Evolutionary conservation across 2,888 invertebrate genomes (phyloP).

Genomic region (Ellobium chinense): DNA sequence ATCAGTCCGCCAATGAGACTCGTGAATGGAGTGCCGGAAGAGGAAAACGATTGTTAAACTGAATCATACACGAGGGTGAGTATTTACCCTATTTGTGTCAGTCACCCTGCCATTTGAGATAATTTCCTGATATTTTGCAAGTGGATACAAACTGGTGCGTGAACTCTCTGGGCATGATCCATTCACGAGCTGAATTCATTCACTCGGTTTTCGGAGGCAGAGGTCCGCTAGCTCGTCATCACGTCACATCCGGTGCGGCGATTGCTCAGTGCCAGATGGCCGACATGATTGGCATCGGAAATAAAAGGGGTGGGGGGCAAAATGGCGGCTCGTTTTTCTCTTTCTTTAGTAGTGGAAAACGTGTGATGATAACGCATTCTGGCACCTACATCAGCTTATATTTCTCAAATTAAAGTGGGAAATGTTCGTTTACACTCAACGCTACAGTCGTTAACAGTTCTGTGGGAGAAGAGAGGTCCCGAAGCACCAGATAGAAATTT

Average conservation of each 20-base stretch:
- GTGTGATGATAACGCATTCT: too few species aligned
- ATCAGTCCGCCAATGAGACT: too few species aligned
- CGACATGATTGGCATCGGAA: not conserved
- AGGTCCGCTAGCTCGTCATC: not conserved
- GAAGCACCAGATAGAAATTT: too few species aligned
- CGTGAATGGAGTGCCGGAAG: conserved; percentile 5
- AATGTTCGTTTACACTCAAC: too few species aligned
- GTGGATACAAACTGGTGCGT: not conserved
- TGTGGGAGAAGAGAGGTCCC: too few species aligned
- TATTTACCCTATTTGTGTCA: conserved; percentile 27
- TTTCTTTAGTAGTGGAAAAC: too few species aligned
- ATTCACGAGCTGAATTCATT: not conserved
- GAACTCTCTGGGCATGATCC: not conserved
- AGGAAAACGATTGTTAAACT: not conserved
- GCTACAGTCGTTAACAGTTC: not conserved
- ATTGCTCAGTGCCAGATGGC: not conserved
- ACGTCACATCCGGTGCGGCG: not conserved
- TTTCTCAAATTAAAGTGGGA: too few species aligned
- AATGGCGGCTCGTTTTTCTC: too few species aligned
- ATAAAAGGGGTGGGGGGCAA: not conserved
- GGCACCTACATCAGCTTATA: too few species aligned
- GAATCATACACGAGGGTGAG: not conserved
- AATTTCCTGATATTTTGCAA: conserved; percentile 17
- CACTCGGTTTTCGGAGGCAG: not conserved
- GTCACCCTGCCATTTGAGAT: conserved; percentile 8